These are phyloP conservation scores for Apeira syringaria DNA, from an alignment of 2,888 invertebrate species.

Conservation along the genomic window DNA sequence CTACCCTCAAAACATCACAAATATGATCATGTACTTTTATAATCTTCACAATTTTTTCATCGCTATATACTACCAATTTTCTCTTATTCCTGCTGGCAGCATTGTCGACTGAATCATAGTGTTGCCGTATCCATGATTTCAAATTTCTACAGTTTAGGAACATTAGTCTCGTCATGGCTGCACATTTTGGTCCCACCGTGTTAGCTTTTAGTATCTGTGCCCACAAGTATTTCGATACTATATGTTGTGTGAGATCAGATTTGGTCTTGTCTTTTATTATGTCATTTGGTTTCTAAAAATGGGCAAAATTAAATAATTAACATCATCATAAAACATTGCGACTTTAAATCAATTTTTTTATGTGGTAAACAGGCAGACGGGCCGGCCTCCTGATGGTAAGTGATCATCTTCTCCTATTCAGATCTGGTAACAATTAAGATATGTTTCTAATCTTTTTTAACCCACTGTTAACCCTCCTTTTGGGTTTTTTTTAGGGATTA, in stretches of 20 bases:
- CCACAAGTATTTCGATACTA: conserved; percentile 60
- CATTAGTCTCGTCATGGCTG: conserved; percentile 60
- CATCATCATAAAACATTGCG: too few species aligned
- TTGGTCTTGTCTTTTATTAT: conserved; percentile 47
- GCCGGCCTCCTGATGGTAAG: too few species aligned
- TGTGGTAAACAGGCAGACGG: too few species aligned
- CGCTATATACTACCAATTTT: conserved; percentile 34
- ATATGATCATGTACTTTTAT: conserved; percentile 55
- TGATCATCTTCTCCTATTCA: too few species aligned
- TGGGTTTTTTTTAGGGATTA: too few species aligned
- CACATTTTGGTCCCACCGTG: conserved; percentile 65
- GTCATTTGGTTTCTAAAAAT: conserved; percentile 58
- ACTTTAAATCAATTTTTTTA: too few species aligned
- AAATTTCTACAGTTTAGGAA: conserved; percentile 56
- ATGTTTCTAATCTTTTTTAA: too few species aligned
- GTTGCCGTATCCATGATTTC: conserved; percentile 62
- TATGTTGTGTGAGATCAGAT: conserved; percentile 46
- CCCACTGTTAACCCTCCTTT: too few species aligned
- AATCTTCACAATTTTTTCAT: conserved; percentile 28
- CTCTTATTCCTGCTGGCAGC: conserved; percentile 41
- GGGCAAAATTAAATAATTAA: too few species aligned
- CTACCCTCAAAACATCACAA: conserved; percentile 57
- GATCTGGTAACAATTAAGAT: too few species aligned
- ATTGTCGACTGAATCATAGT: conserved; percentile 49
- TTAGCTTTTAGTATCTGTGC: conserved; percentile 62